A percentile compares a stretch with the other conserved stretches of the same genome.
Conservation (phyloP, 2,797 vertebrate species). For the Peromyscus eremicus region DNA sequence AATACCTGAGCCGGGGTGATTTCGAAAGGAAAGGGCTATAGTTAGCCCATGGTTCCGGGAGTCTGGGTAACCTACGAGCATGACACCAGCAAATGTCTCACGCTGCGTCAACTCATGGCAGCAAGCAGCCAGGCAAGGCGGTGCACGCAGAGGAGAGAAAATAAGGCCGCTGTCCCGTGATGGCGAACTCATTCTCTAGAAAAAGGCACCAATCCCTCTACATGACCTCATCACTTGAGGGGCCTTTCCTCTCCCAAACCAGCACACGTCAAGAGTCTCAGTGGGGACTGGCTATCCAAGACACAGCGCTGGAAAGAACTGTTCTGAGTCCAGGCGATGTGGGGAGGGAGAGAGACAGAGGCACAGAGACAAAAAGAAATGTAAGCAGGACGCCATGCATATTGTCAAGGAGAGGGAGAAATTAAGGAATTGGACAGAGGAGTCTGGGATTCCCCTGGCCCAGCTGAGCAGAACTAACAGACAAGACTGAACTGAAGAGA, state of each 20-base stretch:
- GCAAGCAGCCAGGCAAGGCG: neutral
- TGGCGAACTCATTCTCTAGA: neutral
- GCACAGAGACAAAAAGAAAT: no score
- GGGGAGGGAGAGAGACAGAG: neutral
- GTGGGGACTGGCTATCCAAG: neutral
- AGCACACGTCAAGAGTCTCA: neutral
- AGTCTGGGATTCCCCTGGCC: neutral
- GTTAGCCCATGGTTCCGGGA: neutral
- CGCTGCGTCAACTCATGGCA: neutral
- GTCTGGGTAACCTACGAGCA: neutral
- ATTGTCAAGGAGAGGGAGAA: neutral
- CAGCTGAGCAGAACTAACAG: no score
- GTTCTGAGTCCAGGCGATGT: neutral
- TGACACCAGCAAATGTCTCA: neutral
- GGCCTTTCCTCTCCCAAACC: no score
- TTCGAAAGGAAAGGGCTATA: neutral
- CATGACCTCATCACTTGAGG: neutral
- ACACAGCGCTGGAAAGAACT: neutral
- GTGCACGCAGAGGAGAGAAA: neutral
- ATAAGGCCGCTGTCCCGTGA: neutral
- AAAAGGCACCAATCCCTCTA: neutral
- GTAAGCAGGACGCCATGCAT: neutral
- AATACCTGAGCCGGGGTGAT: neutral
- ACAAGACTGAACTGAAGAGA: neutral
- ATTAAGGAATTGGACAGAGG: neutral